phyloP scores from a whole-genome alignment of 1,140 invertebrate species.

The Nymphalis io region DNA sequence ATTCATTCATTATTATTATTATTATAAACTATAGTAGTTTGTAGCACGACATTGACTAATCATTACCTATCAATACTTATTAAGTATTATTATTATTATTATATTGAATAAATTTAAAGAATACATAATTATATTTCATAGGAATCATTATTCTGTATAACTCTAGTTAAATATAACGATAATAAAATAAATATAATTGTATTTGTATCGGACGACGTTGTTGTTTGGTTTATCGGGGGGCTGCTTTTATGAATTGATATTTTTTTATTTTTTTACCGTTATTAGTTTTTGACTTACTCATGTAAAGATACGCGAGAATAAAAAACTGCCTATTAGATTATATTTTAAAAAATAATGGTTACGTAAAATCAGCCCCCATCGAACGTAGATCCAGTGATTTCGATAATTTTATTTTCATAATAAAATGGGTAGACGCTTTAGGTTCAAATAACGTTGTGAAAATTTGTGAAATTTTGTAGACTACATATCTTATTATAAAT shows the following conservation, averaged over 20 bases:
- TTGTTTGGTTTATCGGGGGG: constrained; percentile 72
- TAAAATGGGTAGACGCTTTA: constrained; percentile 81
- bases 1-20: constrained; percentile 77
- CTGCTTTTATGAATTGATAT: constrained; percentile 78
- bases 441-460: constrained; percentile 81
- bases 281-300: constrained; percentile 80
- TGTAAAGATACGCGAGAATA: constrained; percentile 73
- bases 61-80: constrained; percentile 80
- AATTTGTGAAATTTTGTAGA: constrained; percentile 81
- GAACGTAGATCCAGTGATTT: constrained; percentile 77
- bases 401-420: constrained; percentile 80
- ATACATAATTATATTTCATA: constrained; percentile 82
- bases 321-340: constrained; percentile 80
- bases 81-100: constrained; percentile 79
- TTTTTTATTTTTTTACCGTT: constrained; percentile 81
- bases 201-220: constrained; percentile 75
- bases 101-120: constrained; percentile 80
- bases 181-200: constrained; percentile 80
- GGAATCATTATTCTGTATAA: constrained; percentile 83
- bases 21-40: constrained; percentile 78
- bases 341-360: constrained; percentile 81
- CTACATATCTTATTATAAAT: constrained; percentile 81
- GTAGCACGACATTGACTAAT: constrained; percentile 79
- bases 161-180: constrained; percentile 82
- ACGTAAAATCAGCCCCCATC: constrained; percentile 72